These are phyloP conservation scores for Holcopasites calliopsidis DNA, from an alignment of 1,140 invertebrate species.

Conservation along the genomic window DNA sequence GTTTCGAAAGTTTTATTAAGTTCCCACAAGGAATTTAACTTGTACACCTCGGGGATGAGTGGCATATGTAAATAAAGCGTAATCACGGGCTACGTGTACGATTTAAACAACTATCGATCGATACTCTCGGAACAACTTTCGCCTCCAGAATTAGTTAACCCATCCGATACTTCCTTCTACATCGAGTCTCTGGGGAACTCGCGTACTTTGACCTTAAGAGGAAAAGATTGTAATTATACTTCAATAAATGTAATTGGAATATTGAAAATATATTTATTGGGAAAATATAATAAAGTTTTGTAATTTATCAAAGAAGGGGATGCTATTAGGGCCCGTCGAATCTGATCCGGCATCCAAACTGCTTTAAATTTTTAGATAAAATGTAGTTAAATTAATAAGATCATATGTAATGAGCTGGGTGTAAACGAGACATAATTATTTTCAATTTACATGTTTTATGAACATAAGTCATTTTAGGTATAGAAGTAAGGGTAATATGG, in stretches of 20 bases:
- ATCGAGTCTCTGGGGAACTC: not conserved
- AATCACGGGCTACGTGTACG: not conserved
- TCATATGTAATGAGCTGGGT: no score
- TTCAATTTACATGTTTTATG: no score
- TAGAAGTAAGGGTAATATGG: no score
- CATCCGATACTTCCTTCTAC: not conserved
- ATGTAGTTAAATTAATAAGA: no score
- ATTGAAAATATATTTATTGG: no score
- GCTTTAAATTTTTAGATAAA: no score
- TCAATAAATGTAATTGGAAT: not conserved
- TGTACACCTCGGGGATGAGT: not conserved
- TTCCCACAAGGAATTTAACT: conserved; percentile 22
- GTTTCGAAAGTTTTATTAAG: conserved; percentile 23
- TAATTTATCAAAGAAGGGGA: no score
- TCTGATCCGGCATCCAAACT: no score
- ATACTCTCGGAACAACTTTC: not conserved
- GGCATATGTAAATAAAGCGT: conserved; percentile 14
- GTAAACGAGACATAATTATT: no score
- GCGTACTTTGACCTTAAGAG: not conserved
- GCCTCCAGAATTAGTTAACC: not conserved
- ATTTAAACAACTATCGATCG: not conserved
- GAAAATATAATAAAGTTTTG: no score
- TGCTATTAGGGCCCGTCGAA: no score
- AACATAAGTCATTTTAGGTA: no score
- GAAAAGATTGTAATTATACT: not conserved